Evolutionary conservation across 2,113 vertebrate genomes (phyloP).

Genomic region (Dermatemys mawii): DNA sequence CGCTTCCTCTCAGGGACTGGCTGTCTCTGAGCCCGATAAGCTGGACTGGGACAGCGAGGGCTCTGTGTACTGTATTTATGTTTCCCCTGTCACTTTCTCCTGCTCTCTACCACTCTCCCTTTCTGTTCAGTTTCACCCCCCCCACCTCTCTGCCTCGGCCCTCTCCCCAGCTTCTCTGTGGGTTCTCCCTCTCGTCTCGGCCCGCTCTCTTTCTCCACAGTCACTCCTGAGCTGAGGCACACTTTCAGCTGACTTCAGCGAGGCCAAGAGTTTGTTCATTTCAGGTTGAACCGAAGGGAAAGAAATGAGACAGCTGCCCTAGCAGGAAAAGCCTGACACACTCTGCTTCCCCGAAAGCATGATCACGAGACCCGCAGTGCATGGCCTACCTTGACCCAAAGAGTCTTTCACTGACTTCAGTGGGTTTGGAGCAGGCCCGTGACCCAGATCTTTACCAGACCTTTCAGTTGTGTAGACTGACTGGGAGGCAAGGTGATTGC

Average conservation of each 20-base stretch:
- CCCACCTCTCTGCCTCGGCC: not conserved
- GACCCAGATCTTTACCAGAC: not conserved
- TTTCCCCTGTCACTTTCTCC: not conserved
- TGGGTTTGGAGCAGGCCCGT: not conserved
- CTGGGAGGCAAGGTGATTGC: not conserved
- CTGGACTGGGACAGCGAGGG: not conserved
- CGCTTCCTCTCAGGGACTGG: not conserved
- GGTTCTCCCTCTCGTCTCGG: not conserved
- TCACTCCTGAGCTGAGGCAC: not conserved
- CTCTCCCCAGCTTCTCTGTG: not conserved
- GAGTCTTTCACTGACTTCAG: fast-evolving
- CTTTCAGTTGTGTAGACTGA: not conserved
- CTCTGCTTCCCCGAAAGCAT: not conserved
- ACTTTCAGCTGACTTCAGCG: not conserved
- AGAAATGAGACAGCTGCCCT: not conserved
- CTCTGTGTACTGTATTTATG: not conserved
- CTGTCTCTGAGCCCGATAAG: not conserved
- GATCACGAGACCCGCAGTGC: not conserved
- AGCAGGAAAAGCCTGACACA: not conserved
- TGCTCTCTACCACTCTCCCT: not conserved
- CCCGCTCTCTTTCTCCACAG: not conserved
- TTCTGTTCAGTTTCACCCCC: not conserved
- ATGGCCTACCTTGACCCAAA: not conserved
- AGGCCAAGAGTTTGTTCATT: not conserved
- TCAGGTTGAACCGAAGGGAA: not conserved